Evolutionary conservation across 2,113 vertebrate species (phyloP).

Genomic region (Ptilorrhoa leucosticta): DNA sequence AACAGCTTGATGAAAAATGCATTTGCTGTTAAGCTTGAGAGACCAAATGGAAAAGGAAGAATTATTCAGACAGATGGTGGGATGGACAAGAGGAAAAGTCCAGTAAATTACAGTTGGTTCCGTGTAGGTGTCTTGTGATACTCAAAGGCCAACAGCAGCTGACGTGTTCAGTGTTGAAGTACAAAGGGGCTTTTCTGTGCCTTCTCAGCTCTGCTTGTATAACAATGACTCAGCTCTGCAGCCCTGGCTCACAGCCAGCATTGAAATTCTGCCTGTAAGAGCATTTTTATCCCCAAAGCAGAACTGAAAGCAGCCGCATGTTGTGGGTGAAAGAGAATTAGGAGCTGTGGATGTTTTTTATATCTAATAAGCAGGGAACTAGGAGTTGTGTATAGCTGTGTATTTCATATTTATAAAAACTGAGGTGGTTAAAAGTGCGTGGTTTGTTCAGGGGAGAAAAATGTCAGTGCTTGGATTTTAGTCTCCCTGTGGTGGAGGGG

Average conservation of each 20-base stretch:
- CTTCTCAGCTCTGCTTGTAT: background rate
- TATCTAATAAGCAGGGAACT: background rate
- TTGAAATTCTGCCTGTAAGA: background rate
- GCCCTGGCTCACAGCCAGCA: background rate
- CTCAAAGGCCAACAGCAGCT: background rate
- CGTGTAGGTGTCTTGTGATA: background rate
- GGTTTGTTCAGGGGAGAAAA: background rate
- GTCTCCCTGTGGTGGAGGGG: background rate
- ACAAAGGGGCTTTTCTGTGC: conserved; percentile 3
- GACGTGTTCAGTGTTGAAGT: background rate
- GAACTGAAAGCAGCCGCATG: background rate
- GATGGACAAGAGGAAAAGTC: background rate
- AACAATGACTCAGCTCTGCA: conserved; percentile 64
- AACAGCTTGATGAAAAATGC: background rate
- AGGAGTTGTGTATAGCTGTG: background rate
- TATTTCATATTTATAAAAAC: background rate
- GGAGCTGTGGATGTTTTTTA: background rate
- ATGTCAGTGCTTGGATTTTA: background rate
- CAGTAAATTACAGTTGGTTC: background rate
- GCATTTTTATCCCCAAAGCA: background rate
- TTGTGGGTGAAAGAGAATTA: background rate
- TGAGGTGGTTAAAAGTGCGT: background rate
- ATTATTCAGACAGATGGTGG: background rate
- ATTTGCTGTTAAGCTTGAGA: background rate
- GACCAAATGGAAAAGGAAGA: background rate